Conservation (phyloP, 2,888 invertebrate species). For the Halictus ligatus region DNA sequence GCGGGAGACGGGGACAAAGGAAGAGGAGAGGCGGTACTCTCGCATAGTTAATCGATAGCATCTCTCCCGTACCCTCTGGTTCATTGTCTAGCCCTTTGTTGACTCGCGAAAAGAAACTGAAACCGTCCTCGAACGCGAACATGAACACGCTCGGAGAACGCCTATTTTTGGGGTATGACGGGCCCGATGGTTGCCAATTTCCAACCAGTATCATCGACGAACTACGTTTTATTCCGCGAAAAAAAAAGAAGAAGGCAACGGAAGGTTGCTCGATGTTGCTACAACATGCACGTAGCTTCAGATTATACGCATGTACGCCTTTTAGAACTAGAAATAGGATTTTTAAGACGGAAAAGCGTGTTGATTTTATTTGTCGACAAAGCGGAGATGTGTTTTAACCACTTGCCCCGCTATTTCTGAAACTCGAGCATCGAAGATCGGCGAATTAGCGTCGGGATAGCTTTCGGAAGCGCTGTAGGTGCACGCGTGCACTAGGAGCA, state of each 20-base stretch:
- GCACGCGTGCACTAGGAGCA: slow-evolving; percentile 36
- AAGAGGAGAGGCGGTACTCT: slow-evolving; percentile 60
- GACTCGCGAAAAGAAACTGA: slow-evolving; percentile 31
- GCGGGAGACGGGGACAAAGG: slow-evolving; percentile 16
- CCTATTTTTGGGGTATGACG: not conserved
- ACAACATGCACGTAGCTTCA: too few relatives aligned
- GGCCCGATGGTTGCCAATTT: not conserved
- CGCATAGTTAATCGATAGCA: slow-evolving; percentile 70
- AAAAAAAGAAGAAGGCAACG: too few relatives aligned
- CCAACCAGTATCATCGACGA: not conserved
- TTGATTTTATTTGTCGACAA: too few relatives aligned
- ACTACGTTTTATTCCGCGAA: not conserved
- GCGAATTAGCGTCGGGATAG: not conserved
- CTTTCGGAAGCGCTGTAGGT: not conserved
- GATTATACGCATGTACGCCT: too few relatives aligned
- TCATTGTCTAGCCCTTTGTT: slow-evolving; percentile 31
- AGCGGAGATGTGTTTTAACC: too few relatives aligned
- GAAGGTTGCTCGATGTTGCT: too few relatives aligned
- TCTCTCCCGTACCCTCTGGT: slow-evolving; percentile 53
- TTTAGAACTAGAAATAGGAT: too few relatives aligned
- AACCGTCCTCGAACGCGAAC: slow-evolving; percentile 3
- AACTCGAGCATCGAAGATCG: not conserved
- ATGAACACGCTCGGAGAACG: not conserved
- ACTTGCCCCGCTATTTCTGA: not conserved
- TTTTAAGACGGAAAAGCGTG: too few relatives aligned